Conservation (phyloP, 2,888 invertebrate genomes). For the Sesamia inferens region DNA sequence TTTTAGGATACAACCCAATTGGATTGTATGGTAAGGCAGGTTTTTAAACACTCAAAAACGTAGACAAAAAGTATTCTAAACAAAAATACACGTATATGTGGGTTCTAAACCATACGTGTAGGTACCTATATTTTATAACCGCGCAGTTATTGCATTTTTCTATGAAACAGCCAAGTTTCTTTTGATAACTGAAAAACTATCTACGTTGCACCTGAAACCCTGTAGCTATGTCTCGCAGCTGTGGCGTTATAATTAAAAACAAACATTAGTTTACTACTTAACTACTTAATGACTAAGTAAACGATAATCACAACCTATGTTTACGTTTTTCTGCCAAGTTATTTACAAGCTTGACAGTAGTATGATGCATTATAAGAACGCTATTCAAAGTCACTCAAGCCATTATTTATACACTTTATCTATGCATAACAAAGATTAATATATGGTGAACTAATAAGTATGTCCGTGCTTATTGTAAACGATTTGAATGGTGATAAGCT, state of each 20-base stretch:
- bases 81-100: too few relatives aligned
- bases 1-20: too few relatives aligned
- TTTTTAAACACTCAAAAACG: too few relatives aligned
- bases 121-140: too few relatives aligned
- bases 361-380: slow-evolving; percentile 48
- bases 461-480: not conserved
- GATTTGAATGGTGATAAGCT: slow-evolving; percentile 22
- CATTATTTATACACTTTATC: slow-evolving; percentile 52
- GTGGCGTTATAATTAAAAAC: too few relatives aligned
- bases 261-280: not conserved
- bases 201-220: not conserved
- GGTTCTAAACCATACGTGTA: too few relatives aligned
- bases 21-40: not conserved
- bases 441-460: slow-evolving; percentile 35
- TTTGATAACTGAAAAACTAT: not conserved
- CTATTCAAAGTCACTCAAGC: slow-evolving; percentile 42
- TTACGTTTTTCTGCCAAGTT: slow-evolving; percentile 40
- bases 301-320: slow-evolving; percentile 14
- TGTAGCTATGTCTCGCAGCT: not conserved
- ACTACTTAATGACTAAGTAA: not conserved
- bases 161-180: not conserved
- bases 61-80: too few relatives aligned
- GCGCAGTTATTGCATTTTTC: not conserved
- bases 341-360: slow-evolving; percentile 39
- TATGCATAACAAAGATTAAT: slow-evolving; percentile 21